Base-by-base conservation (phyloP, 1,140 invertebrate species). In the Ceratitis capitata region DNA sequence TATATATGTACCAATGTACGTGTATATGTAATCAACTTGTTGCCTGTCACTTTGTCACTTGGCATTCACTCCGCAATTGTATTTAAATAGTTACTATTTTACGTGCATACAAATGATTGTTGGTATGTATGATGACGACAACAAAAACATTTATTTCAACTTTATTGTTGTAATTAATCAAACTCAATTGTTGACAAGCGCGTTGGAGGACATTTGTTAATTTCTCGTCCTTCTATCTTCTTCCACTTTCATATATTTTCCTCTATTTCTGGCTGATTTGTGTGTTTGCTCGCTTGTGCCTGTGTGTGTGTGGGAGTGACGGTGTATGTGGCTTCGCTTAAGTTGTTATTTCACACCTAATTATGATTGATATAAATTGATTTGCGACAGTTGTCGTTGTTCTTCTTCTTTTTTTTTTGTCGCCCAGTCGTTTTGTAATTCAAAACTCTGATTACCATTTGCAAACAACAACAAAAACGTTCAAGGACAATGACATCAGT, bases 281-380 rank as follows among this genome's bases (percentile, higher is more conserved):
- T 4, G 23, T 23, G 5, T 9, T 26, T 10, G 10, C 39, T 78
- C 39, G 39, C 23, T 78, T 78, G 39, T 10, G 12, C n/a, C n/a
- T n/a, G n/a, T n/a, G n/a, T n/a, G n/a, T n/a, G n/a, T n/a, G n/a
- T n/a, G n/a, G n/a, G n/a, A n/a, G n/a, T n/a, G n/a, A n/a, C n/a
- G n/a, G n/a, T n/a, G n/a, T n/a, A n/a, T 64, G 58, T 64, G 69
- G 35, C 69, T 78, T 42, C 69, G 39, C 14, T 78, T 78, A 78
- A 47, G 69, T 78, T 47, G 69, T 78, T 78, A 78, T 78, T 78
- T 78, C 39, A 45, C 69, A 78, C 39, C 32, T 78, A 78, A 78
- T 78, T 78, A 78, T 78, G 39, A 45, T 78, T 78, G 69, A 78
- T 45, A 78, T 78, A 78, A 78, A 78, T 78, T 78, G 39, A 78